Base-by-base conservation (phyloP, 2,888 invertebrate genomes). In the Cataglyphis albicans region DNA sequence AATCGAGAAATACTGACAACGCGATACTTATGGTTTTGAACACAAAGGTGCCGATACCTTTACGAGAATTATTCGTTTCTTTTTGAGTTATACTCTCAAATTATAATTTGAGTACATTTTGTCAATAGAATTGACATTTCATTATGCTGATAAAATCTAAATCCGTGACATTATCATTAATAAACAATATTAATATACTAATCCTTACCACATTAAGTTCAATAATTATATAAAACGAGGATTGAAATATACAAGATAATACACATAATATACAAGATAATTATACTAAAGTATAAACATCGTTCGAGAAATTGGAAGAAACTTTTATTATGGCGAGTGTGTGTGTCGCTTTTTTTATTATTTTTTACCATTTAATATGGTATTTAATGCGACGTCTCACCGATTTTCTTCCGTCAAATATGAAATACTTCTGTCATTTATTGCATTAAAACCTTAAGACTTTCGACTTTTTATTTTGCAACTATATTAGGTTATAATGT, bases 261-360 rank as follows among this genome's bases (percentile, higher is more conserved):
- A 81, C 75, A 87, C 82, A 81, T 86, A 76, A 84, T 83, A 67
- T 83, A 35, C 73, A 64, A 61, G 67, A 74, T 78, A 86, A 89
- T 87, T 89, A 86, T 85, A 88, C 87, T 89, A 88, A 82, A 89
- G 63, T 74, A 86, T 81, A 82, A 88, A 89, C 85, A 87, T 87
- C 82, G 68, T 83, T 85, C 48, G 81, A 70, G 64, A 81, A 55
- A 83, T 81, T 82, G 83, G 82, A 87, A 85, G 81, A 64, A 65
- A 68, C 48, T 67, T 48, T 80, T 38, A 65, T 21, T 44, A 7
- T 52, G 18, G 35, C 41, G 72, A 80, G 35, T 44, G 72, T 44
- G 12, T 12, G 41, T 44, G 41, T 44, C 72, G 72, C 41, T 21
- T 21, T 52, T 38, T 65, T 21, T 35, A 21, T 48, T 65, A 52